Evolutionary conservation across 2,888 invertebrate species (phyloP).

Genomic region (Amblyjoppa proteus): DNA sequence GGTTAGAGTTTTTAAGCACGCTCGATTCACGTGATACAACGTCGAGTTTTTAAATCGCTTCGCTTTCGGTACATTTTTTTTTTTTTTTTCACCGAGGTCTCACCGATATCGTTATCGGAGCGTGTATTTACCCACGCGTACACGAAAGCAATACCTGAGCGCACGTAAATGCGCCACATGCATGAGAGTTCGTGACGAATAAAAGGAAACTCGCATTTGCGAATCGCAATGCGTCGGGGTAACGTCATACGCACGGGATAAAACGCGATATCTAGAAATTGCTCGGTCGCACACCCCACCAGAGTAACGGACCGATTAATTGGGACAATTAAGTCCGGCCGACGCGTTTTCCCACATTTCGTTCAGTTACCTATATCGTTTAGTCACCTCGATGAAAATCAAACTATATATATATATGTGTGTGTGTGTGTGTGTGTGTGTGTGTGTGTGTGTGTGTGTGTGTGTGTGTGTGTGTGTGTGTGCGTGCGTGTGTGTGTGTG

Average conservation of each 20-base stretch:
- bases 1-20: conserved; percentile 12
- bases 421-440: too few species aligned
- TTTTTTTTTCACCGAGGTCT: neutral
- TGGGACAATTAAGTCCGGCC: neutral
- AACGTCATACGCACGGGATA: conserved; percentile 5
- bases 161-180: neutral
- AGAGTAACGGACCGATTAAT: neutral
- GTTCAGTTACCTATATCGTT: neutral
- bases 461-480: too few species aligned
- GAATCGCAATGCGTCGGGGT: neutral
- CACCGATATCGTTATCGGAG: neutral
- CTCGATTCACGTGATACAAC: conserved; percentile 19
- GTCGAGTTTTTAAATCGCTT: neutral
- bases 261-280: neutral
- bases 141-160: neutral
- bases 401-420: neutral
- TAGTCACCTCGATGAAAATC: neutral
- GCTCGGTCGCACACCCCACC: neutral
- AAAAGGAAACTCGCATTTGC: conserved; percentile 7
- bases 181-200: neutral
- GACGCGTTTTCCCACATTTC: neutral
- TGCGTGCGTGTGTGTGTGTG: too few species aligned
- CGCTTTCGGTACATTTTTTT: conserved; percentile 10
- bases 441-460: too few species aligned
- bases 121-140: neutral